phyloP scores from a whole-genome alignment of 2,888 invertebrate genomes.

The Bhutanitis thaidina region DNA sequence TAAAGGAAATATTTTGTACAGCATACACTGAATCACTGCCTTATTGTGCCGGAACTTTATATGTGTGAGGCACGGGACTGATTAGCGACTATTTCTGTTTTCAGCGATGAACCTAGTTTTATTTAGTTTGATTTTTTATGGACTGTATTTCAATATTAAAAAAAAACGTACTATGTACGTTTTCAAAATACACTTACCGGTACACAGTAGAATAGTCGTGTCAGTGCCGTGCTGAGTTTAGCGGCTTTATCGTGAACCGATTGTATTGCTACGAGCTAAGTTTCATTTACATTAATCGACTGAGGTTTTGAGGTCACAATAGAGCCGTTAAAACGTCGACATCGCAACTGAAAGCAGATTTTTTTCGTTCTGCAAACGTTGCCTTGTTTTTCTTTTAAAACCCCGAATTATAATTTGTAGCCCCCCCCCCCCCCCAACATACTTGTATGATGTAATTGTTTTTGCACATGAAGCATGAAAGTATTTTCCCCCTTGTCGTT shows the following conservation, averaged over 20 bases:
- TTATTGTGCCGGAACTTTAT: constrained; percentile 72
- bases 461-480: constrained; percentile 74
- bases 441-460: constrained; percentile 60
- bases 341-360: constrained; percentile 64
- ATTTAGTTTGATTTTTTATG: not conserved
- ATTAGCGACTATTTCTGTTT: constrained; percentile 31
- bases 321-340: constrained; percentile 42
- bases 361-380: constrained; percentile 62
- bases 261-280: constrained; percentile 46
- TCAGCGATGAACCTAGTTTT: constrained; percentile 17
- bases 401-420: constrained; percentile 19
- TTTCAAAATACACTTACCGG: not conserved
- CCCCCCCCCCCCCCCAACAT: constrained; percentile 30
- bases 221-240: constrained; percentile 46
- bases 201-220: constrained; percentile 20
- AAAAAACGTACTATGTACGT: constrained; percentile 25
- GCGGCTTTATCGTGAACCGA: constrained; percentile 48
- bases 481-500: constrained; percentile 46
- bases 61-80: constrained; percentile 40
- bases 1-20: constrained; percentile 77
- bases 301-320: constrained; percentile 51
- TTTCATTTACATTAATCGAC: constrained; percentile 52
- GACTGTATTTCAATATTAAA: constrained; percentile 18
- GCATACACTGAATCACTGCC: constrained; percentile 77
- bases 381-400: constrained; percentile 62